Evolutionary conservation across 2,797 vertebrate genomes (phyloP).

Genomic region (Chlorospingus flavigularis): DNA sequence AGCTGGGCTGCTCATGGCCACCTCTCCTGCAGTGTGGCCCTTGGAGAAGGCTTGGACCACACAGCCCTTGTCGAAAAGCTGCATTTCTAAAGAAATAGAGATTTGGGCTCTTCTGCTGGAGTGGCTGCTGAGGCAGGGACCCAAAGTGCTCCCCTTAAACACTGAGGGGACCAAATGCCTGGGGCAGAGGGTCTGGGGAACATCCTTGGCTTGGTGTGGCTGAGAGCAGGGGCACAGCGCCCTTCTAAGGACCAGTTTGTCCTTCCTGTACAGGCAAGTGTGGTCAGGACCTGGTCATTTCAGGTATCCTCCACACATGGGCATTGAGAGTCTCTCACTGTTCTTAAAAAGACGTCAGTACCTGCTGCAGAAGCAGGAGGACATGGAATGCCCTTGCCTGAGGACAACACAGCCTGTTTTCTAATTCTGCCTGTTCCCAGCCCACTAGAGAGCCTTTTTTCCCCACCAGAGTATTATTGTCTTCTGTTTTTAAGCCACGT

Average conservation of each 20-base stretch:
- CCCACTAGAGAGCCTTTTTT: neutral
- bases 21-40: neutral
- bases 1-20: neutral
- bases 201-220: neutral
- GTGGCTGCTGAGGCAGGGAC: neutral
- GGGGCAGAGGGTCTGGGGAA: neutral
- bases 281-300: neutral
- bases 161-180: neutral
- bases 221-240: neutral
- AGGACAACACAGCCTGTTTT: neutral
- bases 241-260: neutral
- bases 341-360: neutral
- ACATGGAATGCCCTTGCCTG: neutral
- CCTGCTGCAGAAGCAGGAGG: neutral
- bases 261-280: neutral
- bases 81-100: neutral
- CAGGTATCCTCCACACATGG: rapidly evolving
- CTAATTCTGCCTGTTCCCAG: conserved; percentile 8
- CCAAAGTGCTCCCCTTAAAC: neutral
- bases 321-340: neutral
- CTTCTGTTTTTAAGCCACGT: neutral
- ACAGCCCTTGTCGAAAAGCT: neutral
- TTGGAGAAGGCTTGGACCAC: neutral
- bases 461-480: neutral
- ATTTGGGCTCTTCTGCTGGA: neutral